These are phyloP conservation scores for Tigriopus californicus DNA, from an alignment of 2,888 invertebrate genomes.

Conservation along the genomic window DNA sequence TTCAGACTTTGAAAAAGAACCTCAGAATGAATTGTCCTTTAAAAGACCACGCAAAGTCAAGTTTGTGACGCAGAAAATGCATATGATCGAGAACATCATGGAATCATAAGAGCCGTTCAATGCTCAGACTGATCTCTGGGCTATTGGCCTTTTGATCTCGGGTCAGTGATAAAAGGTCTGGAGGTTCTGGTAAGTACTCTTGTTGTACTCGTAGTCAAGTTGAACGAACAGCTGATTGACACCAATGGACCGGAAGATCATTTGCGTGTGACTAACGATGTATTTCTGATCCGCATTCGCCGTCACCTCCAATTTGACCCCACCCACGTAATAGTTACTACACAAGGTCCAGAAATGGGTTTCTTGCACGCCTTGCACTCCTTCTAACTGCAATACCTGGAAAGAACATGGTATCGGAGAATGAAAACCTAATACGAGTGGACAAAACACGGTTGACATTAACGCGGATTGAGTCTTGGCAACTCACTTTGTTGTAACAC, in stretches of 20 bases:
- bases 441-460: too few species aligned
- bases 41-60: too few species aligned
- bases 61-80: too few species aligned
- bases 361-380: constrained; percentile 80
- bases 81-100: too few species aligned
- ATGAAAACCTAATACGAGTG: too few species aligned
- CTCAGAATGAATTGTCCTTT: too few species aligned
- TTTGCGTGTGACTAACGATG: constrained; percentile 73
- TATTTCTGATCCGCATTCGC: constrained; percentile 78
- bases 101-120: too few species aligned
- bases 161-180: background rate
- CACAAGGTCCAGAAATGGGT: constrained; percentile 97
- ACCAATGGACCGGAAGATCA: constrained; percentile 81
- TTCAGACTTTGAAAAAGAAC: too few species aligned
- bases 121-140: too few species aligned
- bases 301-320: constrained; percentile 84
- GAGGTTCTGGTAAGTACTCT: constrained; percentile 9
- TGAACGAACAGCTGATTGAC: constrained; percentile 81
- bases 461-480: background rate
- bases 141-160: too few species aligned
- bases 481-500: constrained; percentile 58
- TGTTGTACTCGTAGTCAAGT: constrained; percentile 60
- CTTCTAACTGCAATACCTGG: constrained; percentile 51
- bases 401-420: background rate
- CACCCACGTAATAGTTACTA: constrained; percentile 78